phyloP scores from a whole-genome alignment of 2,888 invertebrate genomes.

The Caenorhabditis zanzibari region DNA sequence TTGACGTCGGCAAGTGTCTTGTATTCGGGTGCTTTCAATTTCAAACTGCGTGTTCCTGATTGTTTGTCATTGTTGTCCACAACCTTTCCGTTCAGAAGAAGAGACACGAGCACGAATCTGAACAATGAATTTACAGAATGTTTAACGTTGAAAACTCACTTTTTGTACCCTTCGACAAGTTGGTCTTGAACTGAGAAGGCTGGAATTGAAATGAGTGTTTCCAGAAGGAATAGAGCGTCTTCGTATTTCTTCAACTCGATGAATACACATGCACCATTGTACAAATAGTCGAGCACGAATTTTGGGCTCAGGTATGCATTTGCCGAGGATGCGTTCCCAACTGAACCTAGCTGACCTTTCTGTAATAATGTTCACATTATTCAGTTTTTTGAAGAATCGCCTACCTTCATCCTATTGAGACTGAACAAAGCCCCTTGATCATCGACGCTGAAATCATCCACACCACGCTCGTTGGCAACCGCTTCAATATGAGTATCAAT shows the following conservation, averaged over 20 bases:
- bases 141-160: conserved; percentile 35
- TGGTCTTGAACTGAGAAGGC: conserved; percentile 36
- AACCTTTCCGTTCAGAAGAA: conserved; percentile 51
- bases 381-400: neutral
- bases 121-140: neutral
- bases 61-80: conserved; percentile 13
- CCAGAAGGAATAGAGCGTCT: conserved; percentile 62
- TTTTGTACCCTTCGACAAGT: conserved; percentile 69
- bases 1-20: conserved; percentile 24
- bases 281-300: conserved; percentile 67
- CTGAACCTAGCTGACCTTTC: conserved; percentile 13
- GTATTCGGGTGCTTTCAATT: conserved; percentile 34
- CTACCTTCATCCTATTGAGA: conserved; percentile 1
- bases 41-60: conserved; percentile 8
- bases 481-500: conserved; percentile 41
- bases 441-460: neutral
- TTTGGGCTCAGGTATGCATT: conserved; percentile 50
- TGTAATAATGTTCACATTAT: conserved; percentile 5
- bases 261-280: conserved; percentile 65
- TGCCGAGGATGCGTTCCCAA: neutral
- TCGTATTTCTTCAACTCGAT: conserved; percentile 60
- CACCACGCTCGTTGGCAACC: conserved; percentile 48
- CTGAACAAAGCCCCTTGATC: neutral
- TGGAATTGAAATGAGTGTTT: conserved; percentile 41
- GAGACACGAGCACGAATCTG: conserved; percentile 55